Evolutionary conservation across 2,113 vertebrate genomes (phyloP), one percentile per base, ranked within the genome.

Genomic region (Gopherus flavomarginatus): DNA sequence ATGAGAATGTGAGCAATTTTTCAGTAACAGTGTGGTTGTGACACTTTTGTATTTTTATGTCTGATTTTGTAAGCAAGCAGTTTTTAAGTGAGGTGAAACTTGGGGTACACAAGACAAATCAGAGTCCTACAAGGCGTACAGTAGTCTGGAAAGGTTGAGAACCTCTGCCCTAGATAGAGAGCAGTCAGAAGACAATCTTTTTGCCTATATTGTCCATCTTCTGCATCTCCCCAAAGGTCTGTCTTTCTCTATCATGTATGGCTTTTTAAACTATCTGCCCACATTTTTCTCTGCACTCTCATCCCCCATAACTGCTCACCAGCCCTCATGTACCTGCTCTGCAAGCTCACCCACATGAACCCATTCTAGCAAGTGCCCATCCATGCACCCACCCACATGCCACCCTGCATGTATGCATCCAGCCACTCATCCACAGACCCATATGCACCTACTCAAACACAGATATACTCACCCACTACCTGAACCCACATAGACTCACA

Each of bases 281-380:
- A 1, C 31, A 5, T 78, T 86, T 49, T 57, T 79, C 57, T 95
- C 62, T 53, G 53, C 56, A 5, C 21, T 1, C 1, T 0, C 29
- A 78, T 6, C 53, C 35, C 88, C 38, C 49, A 29, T 14, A 4
- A 11, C 38, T 0, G 0, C 44, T 77, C 52, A 4, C 38, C 26
- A 21, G 29, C 65, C 14, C 19, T 29, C 35, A n/a, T 35, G 49
- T 42, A 31, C 57, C 27, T 31, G 29, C 29, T 62, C 0, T 29
- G 3, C 54, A 3, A 11, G 72, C 62, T 38, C 79, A 85, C 38
- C 38, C 62, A 31, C 75, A 83, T n/a, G 65, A 79, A 54, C 14
- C 44, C 2, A 0, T 3, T 17, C 79, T 53, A 83, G n/a, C 11
- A 4, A 0, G 0, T 19, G 35, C 24, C 81, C 49, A 5, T 16